Percentiles rank a stretch among this genome's conserved stretches.
Evolutionary conservation across 1,140 invertebrate species (phyloP).

Genomic region (Drosophila ogumai): DNA sequence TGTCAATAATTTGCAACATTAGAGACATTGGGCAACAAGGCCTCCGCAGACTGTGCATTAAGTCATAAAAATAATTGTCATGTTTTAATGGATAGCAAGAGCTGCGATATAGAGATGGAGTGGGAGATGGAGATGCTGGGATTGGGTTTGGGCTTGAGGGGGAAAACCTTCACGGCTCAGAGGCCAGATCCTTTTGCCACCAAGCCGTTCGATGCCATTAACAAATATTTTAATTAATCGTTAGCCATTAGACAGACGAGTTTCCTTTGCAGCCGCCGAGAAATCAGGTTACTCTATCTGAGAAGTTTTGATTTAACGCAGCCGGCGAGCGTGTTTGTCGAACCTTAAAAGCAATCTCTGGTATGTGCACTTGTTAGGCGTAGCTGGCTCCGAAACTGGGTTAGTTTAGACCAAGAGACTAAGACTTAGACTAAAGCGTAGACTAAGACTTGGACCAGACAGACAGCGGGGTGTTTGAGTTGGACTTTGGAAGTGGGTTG

Average conservation of each 20-base stretch:
- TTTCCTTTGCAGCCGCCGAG: slow-evolving; percentile 34
- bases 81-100: slow-evolving; percentile 35
- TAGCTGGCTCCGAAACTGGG: slow-evolving; percentile 65
- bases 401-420: slow-evolving; percentile 44
- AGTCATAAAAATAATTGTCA: slow-evolving; percentile 54
- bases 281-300: slow-evolving; percentile 65
- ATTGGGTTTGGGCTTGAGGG: background rate
- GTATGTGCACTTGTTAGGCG: slow-evolving; percentile 61
- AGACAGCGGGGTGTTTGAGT: slow-evolving; percentile 15
- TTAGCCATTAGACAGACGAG: slow-evolving; percentile 62
- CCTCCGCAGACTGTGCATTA: slow-evolving; percentile 33
- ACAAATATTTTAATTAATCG: slow-evolving; percentile 78
- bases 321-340: slow-evolving; percentile 34
- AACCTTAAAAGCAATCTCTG: slow-evolving; percentile 50
- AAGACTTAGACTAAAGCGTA: background rate
- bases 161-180: slow-evolving; percentile 25
- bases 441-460: slow-evolving; percentile 11
- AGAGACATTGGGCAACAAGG: slow-evolving; percentile 48
- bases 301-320: slow-evolving; percentile 36
- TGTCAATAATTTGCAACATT: slow-evolving; percentile 60
- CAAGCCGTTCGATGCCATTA: slow-evolving; percentile 65
- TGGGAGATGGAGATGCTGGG: background rate
- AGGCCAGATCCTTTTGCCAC: slow-evolving; percentile 46
- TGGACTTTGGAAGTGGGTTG: slow-evolving; percentile 11
- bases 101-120: slow-evolving; percentile 1